Evolutionary conservation across 2,888 invertebrate genomes (phyloP).

Genomic region (Agapetus fuscipes): DNA sequence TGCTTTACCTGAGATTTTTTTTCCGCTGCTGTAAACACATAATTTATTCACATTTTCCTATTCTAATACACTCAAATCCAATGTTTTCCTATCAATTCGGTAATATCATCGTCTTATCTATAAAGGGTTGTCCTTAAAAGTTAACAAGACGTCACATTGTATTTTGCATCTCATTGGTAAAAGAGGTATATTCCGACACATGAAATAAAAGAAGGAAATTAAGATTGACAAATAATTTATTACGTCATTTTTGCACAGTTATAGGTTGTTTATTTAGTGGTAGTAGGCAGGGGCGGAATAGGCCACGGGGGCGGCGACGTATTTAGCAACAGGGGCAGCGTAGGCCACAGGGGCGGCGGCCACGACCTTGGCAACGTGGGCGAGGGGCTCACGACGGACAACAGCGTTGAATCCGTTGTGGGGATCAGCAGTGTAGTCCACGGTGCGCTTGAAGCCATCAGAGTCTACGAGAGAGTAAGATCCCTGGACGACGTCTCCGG

Average conservation of each 20-base stretch:
- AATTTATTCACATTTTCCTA: too few species aligned
- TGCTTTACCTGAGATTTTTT: too few species aligned
- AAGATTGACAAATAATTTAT: neutral
- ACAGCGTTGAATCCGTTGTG: conserved; percentile 43
- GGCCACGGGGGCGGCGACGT: conserved; percentile 15
- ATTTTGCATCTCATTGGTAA: too few species aligned
- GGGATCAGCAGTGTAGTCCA: conserved; percentile 38
- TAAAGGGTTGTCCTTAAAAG: too few species aligned
- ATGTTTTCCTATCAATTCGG: too few species aligned
- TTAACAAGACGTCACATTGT: too few species aligned
- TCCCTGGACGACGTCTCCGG: conserved; percentile 47
- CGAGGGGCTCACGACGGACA: conserved; percentile 32
- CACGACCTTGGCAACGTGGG: conserved; percentile 28
- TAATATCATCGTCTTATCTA: too few species aligned
- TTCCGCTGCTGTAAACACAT: too few species aligned
- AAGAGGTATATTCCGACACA: neutral
- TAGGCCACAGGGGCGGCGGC: conserved; percentile 18
- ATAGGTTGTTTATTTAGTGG: neutral
- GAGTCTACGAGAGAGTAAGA: conserved; percentile 31
- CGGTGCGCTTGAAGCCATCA: conserved; percentile 31
- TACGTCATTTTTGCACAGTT: neutral
- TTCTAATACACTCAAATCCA: too few species aligned
- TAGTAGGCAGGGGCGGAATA: conserved; percentile 8
- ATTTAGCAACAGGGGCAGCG: conserved; percentile 18
- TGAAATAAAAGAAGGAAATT: neutral